phyloP scores from a whole-genome alignment of 2,888 invertebrate species.

The Glyphotaelius pellucidus region DNA sequence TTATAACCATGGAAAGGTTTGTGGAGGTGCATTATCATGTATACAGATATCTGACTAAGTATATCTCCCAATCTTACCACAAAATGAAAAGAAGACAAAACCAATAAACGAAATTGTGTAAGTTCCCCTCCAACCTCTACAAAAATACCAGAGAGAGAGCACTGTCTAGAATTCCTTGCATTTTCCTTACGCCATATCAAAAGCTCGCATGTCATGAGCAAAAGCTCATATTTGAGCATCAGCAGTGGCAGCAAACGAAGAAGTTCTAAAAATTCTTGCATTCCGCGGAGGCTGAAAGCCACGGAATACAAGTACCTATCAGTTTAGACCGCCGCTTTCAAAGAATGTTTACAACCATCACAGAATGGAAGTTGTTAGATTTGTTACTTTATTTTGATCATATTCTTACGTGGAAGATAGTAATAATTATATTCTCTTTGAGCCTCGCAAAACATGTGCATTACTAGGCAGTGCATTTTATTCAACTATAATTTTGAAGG shows the following conservation, averaged over 20 bases:
- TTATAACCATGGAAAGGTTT: neutral
- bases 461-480: too few relatives aligned
- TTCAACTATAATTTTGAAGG: neutral
- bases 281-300: neutral
- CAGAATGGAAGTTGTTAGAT: neutral
- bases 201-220: slow-evolving; percentile 18
- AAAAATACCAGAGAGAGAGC: slow-evolving; percentile 41
- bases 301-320: neutral
- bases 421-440: neutral
- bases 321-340: neutral
- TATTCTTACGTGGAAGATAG: neutral
- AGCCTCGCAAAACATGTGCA: neutral
- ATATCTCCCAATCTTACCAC: neutral
- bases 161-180: slow-evolving; percentile 46
- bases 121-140: slow-evolving; percentile 50
- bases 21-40: neutral
- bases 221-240: slow-evolving; percentile 14
- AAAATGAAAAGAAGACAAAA: slow-evolving; percentile 27
- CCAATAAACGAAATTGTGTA: slow-evolving; percentile 61
- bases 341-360: neutral
- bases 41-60: neutral
- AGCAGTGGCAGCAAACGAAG: neutral
- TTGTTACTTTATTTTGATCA: neutral
- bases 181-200: slow-evolving; percentile 21
- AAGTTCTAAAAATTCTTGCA: neutral